Base-by-base conservation (phyloP, 2,113 vertebrate species). In the Heloderma charlesbogerti region DNA sequence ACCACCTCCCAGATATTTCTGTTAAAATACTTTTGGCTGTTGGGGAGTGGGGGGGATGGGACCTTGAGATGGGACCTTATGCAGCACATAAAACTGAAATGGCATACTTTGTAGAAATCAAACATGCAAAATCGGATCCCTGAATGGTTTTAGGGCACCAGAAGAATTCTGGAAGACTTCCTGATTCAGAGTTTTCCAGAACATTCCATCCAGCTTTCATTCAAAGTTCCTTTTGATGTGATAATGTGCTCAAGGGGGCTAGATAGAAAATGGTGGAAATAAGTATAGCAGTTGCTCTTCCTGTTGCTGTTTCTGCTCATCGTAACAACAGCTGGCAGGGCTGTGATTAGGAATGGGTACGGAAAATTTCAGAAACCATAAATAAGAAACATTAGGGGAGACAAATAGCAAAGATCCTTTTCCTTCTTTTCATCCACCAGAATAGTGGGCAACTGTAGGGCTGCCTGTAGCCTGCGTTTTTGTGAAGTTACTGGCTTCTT, bases 251-350 rank as follows among this genome's bases (percentile, higher is more conserved):
- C 85, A 15, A 51, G 31, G 77, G 40, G 60, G 40, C 18, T n/a
- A 31, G 75, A 13, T 80, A 69, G 60, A 43, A 80, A 80, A 88
- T 27, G 69, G 18, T 34, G 22, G 37, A 12, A 29, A 63, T 34
- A 84, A 16, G 37, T 84, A 20, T n/a, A n/a, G 54, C 83, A 90
- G 63, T 71, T 71, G 45, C n/a, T 85, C 45, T 79, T 69, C 45
- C 45, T 45, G 25, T 27, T 75, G 27, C 81, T 84, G 40, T 75
- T 84, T 51, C 81, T 80, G 27, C 88, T 90, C 71, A 84, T n/a
- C 16, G 1, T 66, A 84, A 66, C 54, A 18, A 90, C 40, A 90
- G 69, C 7, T 48, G 71, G 54, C 88, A 84, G 31, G 54, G 31
- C 57, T 45, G 16, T 77, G 81, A 89, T 90, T 84, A 84, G 77